A percentile compares a stretch with the other conserved stretches of the same genome.
phyloP scores from a whole-genome alignment of 35 echinoderm and acorn worm species.

The Strongylocentrotus purpuratus region DNA sequence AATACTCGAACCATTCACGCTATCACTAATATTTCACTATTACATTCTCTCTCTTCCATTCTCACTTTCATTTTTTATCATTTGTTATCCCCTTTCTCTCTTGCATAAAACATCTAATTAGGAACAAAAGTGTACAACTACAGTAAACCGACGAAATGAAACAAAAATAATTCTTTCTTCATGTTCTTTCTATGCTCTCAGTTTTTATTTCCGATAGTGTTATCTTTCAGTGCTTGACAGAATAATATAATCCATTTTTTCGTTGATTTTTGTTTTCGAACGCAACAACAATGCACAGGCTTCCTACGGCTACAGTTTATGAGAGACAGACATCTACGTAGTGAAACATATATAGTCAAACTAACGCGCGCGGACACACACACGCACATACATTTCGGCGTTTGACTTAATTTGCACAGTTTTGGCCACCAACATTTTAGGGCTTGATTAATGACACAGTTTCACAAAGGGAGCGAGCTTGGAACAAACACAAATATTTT shows the following conservation, averaged over 20 bases:
- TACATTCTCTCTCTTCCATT: too few relatives aligned
- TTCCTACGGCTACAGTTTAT: background rate
- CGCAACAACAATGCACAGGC: background rate
- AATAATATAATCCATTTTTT: background rate
- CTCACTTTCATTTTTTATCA: too few relatives aligned
- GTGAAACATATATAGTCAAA: background rate
- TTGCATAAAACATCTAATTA: too few relatives aligned
- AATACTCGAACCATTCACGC: too few relatives aligned
- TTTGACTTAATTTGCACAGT: background rate
- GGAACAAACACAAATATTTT: background rate
- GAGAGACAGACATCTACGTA: background rate
- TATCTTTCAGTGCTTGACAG: constrained; percentile 1
- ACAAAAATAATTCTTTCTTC: background rate
- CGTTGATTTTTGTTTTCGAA: background rate
- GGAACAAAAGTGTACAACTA: too few relatives aligned
- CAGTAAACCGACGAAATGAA: background rate
- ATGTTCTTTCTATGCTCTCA: constrained; percentile 32
- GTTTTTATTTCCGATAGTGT: constrained; percentile 30
- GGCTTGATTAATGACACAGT: constrained; percentile 3
- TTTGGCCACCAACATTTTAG: background rate
- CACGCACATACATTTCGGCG: background rate
- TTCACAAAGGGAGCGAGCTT: background rate
- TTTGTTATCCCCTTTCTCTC: too few relatives aligned
- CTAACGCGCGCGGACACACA: background rate
- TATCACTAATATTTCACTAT: too few relatives aligned